Percentiles rank a stretch among this genome's conserved stretches.
Evolutionary conservation across 2,113 vertebrate genomes (phyloP).

Genomic region (Scartelaos histophorus): DNA sequence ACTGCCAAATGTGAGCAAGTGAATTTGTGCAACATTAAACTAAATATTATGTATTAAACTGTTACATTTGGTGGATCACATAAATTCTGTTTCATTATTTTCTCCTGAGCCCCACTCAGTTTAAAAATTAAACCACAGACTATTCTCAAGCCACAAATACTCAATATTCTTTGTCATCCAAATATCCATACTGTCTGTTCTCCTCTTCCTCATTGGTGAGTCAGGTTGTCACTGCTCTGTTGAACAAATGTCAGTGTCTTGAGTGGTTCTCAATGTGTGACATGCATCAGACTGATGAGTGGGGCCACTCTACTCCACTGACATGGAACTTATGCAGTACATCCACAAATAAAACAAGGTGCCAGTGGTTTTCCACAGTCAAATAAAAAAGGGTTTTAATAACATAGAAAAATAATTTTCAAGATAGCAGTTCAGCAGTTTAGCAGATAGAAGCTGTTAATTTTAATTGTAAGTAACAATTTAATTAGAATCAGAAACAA

Average conservation of each 20-base stretch:
- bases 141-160: background rate
- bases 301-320: background rate
- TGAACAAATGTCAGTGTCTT: constrained; percentile 1
- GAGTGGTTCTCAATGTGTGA: background rate
- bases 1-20: no score
- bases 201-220: background rate
- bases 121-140: background rate
- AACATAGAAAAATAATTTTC: background rate
- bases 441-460: no score
- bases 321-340: constrained; percentile 4
- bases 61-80: background rate
- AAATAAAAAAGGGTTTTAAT: background rate
- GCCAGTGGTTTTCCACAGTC: background rate
- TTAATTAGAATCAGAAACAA: no score
- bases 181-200: background rate
- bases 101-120: background rate
- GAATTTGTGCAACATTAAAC: no score
- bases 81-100: background rate
- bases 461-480: no score
- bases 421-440: no score
- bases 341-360: background rate
- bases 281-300: constrained; percentile 5
- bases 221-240: constrained; percentile 5
- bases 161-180: background rate
- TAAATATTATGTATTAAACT: background rate